Conservation (phyloP, 2,888 invertebrate genomes). For the Synergus gifuensis region DNA sequence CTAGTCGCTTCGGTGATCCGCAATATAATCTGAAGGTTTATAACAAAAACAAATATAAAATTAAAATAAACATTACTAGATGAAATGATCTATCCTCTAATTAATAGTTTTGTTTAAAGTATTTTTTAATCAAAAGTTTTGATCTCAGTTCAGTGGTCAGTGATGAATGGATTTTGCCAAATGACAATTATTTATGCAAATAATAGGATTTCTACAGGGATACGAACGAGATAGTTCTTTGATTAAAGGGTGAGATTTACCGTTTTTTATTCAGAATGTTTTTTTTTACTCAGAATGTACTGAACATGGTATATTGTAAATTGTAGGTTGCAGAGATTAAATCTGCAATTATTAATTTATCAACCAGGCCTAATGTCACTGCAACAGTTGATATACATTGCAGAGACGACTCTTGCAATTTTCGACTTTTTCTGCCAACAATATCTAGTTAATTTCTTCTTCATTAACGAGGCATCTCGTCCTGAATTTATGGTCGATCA, state of each 20-base stretch:
- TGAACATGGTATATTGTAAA: background rate
- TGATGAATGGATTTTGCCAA: slow-evolving; percentile 3
- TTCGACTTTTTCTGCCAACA: background rate
- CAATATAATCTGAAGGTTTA: background rate
- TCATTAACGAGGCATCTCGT: background rate
- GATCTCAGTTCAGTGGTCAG: slow-evolving; percentile 23
- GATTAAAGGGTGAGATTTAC: slow-evolving; percentile 15
- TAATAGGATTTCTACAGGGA: background rate
- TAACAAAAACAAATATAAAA: background rate
- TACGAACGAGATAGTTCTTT: background rate
- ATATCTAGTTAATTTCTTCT: background rate
- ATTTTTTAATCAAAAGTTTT: background rate
- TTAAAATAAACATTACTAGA: background rate
- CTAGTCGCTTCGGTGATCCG: background rate
- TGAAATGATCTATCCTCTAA: background rate
- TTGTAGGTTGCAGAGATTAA: background rate
- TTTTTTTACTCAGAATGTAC: too few relatives aligned
- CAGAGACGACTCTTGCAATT: background rate
- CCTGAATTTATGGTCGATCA: slow-evolving; percentile 12
- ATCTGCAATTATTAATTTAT: background rate
- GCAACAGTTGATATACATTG: background rate
- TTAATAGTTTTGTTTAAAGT: background rate
- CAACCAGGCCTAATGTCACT: background rate
- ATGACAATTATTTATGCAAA: background rate
- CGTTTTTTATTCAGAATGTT: background rate